Evolutionary conservation across 2,888 invertebrate species (phyloP).

Genomic region (Pimpla rufipes): DNA sequence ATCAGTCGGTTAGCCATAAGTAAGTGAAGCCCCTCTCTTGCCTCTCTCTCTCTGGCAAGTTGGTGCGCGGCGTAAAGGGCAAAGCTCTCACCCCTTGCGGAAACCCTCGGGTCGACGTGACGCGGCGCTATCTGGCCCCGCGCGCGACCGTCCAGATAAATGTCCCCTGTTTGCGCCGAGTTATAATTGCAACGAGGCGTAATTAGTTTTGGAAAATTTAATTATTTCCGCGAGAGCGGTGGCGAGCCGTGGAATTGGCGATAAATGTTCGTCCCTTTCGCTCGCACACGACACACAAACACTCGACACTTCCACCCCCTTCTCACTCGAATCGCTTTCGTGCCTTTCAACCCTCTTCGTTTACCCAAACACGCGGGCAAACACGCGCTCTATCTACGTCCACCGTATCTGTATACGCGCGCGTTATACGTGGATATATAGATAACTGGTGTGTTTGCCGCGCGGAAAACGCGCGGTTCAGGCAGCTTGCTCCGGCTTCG

Average conservation of each 20-base stretch:
- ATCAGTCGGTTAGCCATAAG: too few species aligned
- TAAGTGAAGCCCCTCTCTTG: too few species aligned
- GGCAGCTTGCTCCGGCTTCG: conserved; percentile 33
- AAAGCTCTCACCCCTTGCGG: background rate
- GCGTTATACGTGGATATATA: conserved; percentile 1
- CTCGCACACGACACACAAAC: conserved; percentile 35
- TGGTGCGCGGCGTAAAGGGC: background rate
- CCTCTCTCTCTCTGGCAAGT: too few species aligned
- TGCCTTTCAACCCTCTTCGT: conserved; percentile 32
- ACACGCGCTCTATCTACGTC: background rate
- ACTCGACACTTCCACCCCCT: background rate
- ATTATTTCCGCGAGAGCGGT: conserved; percentile 79
- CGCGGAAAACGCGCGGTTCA: conserved; percentile 28
- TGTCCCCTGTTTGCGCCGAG: conserved; percentile 74
- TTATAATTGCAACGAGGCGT: conserved; percentile 83
- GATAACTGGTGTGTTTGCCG: background rate
- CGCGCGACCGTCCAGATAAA: conserved; percentile 61
- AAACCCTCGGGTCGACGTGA: conserved; percentile 18
- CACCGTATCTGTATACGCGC: conserved; percentile 6
- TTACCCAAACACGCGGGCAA: too few species aligned
- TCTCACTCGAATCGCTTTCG: conserved; percentile 30
- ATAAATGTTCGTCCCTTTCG: conserved; percentile 76
- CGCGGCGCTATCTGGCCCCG: conserved; percentile 41
- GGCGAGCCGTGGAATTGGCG: conserved; percentile 71
- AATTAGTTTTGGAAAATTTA: conserved; percentile 84